Conservation (phyloP, 2,888 invertebrate species). For the Chelonus formosanus region DNA sequence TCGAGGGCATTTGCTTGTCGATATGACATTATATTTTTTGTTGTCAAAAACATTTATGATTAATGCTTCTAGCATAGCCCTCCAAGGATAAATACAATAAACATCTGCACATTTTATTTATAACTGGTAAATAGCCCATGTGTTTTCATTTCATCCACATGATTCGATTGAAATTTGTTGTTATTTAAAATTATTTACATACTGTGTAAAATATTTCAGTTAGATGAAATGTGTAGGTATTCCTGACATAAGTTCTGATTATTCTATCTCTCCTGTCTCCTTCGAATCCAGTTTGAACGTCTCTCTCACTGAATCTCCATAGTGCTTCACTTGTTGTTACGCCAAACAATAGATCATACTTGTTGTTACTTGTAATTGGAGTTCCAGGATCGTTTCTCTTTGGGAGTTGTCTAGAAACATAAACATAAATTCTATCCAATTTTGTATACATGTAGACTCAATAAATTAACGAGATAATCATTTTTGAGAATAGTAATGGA, state of each 20-base stretch:
- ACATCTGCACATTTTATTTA: too few relatives aligned
- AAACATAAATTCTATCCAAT: slow-evolving; percentile 7
- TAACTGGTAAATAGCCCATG: too few relatives aligned
- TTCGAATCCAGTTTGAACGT: slow-evolving; percentile 85
- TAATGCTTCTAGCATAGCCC: slow-evolving; percentile 10
- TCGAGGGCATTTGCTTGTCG: slow-evolving; percentile 40
- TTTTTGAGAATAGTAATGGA: too few relatives aligned
- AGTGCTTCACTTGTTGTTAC: slow-evolving; percentile 93
- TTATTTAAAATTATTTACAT: slow-evolving; percentile 36
- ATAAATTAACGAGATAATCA: neutral
- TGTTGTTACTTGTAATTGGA: slow-evolving; percentile 65
- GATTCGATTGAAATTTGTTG: too few relatives aligned
- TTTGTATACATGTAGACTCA: neutral
- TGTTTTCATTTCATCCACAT: too few relatives aligned
- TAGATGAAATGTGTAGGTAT: slow-evolving; percentile 93
- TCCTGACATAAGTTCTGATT: slow-evolving; percentile 89
- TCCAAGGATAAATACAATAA: slow-evolving; percentile 7
- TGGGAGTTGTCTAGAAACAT: slow-evolving; percentile 49
- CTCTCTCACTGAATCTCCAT: slow-evolving; percentile 86
- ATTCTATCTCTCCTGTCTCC: slow-evolving; percentile 88
- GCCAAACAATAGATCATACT: slow-evolving; percentile 88
- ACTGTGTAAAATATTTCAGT: slow-evolving; percentile 97
- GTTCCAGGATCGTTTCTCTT: slow-evolving; percentile 60
- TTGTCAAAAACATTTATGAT: slow-evolving; percentile 21
- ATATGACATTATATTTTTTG: slow-evolving; percentile 28